Evolutionary conservation across 2,888 invertebrate genomes (phyloP), one percentile per base, ranked within the genome.

Genomic region (Iphiclides podalirius): DNA sequence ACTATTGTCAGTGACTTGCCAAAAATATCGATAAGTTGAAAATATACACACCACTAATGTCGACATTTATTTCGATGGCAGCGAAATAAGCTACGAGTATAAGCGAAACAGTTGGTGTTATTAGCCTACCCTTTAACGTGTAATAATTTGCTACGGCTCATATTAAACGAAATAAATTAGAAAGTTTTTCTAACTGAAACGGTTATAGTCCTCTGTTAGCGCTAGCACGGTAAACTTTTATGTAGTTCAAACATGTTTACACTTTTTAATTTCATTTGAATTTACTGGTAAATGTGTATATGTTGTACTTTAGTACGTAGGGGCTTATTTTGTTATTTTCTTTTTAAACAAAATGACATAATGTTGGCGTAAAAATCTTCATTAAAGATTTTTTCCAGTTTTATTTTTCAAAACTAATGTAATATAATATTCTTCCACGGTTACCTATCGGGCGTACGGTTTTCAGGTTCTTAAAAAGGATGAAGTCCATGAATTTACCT

Each of bases 71-170:
- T 83, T 84, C 74, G 75, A 76, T 79, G 76, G 73, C 74, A 68
- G 73, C 79, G 77, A 75, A 80, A n/a, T n/a, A n/a, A n/a, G n/a
- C n/a, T n/a, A n/a, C n/a, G n/a, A n/a, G n/a, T n/a, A n/a, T n/a
- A 80, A 82, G 79, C 80, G 78, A 76, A 72, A 75, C 79, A 80
- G 80, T 81, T 76, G 79, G 74, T 68, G 75, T 81, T 86, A 85
- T 86, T 84, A 82, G 83, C 82, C 75, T 70, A 79, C 81, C 85
- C 83, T 78, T 84, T 83, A 85, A 85, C 83, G 76, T 74, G 78
- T 80, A 76, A 84, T 86, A 84, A 86, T 85, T 86, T 86, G 86
- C 81, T 84, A 79, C 82, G 81, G 75, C 79, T 80, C 76, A 80
- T 83, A 84, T 81, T 81, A 81, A 79, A 80, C 80, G 82, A 83